phyloP scores from a whole-genome alignment of 1,140 invertebrate genomes.

The Trichogramma pretiosum region DNA sequence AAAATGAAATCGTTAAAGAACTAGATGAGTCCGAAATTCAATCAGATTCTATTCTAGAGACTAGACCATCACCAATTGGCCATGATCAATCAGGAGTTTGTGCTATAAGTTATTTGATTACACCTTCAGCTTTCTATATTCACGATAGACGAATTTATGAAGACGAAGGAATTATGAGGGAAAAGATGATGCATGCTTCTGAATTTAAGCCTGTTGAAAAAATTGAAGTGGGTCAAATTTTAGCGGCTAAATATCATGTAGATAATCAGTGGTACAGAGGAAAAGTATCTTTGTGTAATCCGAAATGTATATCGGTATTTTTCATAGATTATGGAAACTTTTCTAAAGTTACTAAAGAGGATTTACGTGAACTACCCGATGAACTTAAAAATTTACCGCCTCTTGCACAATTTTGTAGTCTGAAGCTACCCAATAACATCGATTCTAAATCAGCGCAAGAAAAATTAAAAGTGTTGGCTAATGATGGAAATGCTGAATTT shows the following conservation, averaged over 20 bases:
- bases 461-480: constrained; percentile 56
- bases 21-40: not conserved
- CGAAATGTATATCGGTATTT: constrained; percentile 57
- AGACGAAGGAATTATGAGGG: constrained; percentile 54
- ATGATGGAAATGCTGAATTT: constrained; percentile 57
- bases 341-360: too few relatives aligned
- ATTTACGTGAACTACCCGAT: constrained; percentile 54
- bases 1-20: not conserved
- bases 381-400: constrained; percentile 52
- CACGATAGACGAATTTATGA: constrained; percentile 54
- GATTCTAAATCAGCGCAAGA: constrained; percentile 50
- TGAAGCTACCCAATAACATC: constrained; percentile 53
- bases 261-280: constrained; percentile 64
- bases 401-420: constrained; percentile 54
- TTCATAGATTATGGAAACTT: too few relatives aligned
- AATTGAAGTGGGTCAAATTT: constrained; percentile 50
- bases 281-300: constrained; percentile 54
- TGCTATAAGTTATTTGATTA: constrained; percentile 58
- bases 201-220: constrained; percentile 45
- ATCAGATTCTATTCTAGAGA: too few relatives aligned
- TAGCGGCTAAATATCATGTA: constrained; percentile 60
- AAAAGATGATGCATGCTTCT: constrained; percentile 48
- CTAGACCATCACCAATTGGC: constrained; percentile 32
- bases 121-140: constrained; percentile 62
- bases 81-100: constrained; percentile 33